Evolutionary conservation across 2,797 vertebrate genomes (phyloP).

Genomic region (Poecile montanus): DNA sequence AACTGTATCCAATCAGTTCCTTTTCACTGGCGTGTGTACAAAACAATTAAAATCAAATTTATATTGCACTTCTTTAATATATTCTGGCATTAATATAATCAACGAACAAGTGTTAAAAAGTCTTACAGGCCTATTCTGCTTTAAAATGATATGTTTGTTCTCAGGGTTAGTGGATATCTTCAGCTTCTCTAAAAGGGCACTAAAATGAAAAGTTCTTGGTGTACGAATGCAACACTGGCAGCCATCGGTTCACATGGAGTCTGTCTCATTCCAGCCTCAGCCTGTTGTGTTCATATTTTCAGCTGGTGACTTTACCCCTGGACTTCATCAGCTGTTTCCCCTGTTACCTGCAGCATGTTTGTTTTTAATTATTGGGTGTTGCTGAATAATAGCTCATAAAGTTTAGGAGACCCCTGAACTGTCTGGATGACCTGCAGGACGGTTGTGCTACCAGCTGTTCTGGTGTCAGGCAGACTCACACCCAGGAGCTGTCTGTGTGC

Average conservation of each 20-base stretch:
- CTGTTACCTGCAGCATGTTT: constrained; percentile 1
- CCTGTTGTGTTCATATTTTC: not conserved
- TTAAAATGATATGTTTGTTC: constrained; percentile 73
- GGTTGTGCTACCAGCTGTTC: not conserved
- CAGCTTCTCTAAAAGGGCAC: constrained; percentile 46
- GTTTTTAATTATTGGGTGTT: constrained; percentile 3
- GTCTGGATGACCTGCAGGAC: not conserved
- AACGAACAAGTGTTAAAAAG: constrained; percentile 91
- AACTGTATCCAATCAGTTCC: constrained; percentile 99
- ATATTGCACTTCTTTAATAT: constrained; percentile 97
- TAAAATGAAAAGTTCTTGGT: not conserved
- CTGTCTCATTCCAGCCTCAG: not conserved
- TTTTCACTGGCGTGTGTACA: constrained; percentile 99
- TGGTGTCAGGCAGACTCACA: not conserved
- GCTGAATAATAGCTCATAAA: not conserved
- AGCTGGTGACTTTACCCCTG: not conserved
- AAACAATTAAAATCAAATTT: constrained; percentile 99
- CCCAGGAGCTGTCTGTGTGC: not conserved
- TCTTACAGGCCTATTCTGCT: constrained; percentile 89
- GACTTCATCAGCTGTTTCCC: not conserved
- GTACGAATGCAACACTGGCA: fast-evolving
- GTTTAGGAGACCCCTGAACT: not conserved
- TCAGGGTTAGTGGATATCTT: constrained; percentile 54
- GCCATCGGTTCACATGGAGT: not conserved
- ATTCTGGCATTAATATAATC: constrained; percentile 97